Evolutionary conservation across 2,888 invertebrate species (phyloP).

Genomic region (Eilema depressum): DNA sequence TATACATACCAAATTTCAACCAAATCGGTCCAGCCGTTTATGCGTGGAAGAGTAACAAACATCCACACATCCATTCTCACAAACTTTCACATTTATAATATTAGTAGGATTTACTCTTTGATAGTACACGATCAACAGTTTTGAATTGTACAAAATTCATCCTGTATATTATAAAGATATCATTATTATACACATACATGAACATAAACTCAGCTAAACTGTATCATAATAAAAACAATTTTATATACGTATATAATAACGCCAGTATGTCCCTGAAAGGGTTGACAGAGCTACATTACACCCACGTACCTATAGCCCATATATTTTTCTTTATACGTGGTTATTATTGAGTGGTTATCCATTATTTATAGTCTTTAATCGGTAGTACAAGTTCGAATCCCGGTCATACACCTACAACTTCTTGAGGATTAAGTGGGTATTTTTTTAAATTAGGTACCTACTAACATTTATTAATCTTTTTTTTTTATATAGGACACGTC

Average conservation of each 20-base stretch:
- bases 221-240: not conserved
- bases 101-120: too few relatives aligned
- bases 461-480: too few relatives aligned
- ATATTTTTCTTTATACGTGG: not conserved
- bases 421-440: too few relatives aligned
- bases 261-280: not conserved
- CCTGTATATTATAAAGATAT: not conserved
- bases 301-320: not conserved
- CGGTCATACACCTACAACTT: not conserved
- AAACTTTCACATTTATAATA: too few relatives aligned
- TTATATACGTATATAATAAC: not conserved
- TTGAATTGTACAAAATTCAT: not conserved
- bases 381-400: not conserved
- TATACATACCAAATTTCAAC: too few relatives aligned
- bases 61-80: too few relatives aligned
- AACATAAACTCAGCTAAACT: not conserved
- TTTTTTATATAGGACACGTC: too few relatives aligned
- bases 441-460: too few relatives aligned
- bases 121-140: too few relatives aligned
- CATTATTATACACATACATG: not conserved
- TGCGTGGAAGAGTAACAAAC: too few relatives aligned
- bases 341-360: not conserved
- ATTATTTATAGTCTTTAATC: not conserved
- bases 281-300: not conserved
- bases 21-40: too few relatives aligned